These are phyloP conservation scores for Proctacanthus coquilletti DNA, from an alignment of 1,140 invertebrate genomes.

Conservation along the genomic window DNA sequence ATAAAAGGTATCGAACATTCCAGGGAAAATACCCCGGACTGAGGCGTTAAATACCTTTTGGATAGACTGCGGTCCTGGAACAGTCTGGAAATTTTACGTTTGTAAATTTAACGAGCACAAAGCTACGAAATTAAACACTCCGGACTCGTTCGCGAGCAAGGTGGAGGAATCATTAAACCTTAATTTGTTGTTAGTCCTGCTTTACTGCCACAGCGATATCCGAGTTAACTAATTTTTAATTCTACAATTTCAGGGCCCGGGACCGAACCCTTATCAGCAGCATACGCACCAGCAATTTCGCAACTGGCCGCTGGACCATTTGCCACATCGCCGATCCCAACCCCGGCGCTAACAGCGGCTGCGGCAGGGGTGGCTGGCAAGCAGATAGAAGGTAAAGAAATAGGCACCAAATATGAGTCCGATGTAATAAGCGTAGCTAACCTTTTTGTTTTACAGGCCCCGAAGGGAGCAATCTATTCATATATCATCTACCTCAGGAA, in stretches of 20 bases:
- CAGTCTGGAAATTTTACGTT: no score
- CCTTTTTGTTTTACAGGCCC: constrained; percentile 43
- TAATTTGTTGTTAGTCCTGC: no score
- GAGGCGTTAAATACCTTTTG: no score
- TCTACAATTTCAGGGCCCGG: constrained; percentile 17
- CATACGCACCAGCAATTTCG: constrained; percentile 18
- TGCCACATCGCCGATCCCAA: constrained; percentile 14
- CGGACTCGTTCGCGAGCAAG: no score
- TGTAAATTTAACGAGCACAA: no score
- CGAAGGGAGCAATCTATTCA: constrained; percentile 95
- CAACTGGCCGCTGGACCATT: constrained; percentile 19
- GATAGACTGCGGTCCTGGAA: no score
- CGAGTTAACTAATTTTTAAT: constrained; percentile 3
- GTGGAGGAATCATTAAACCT: no score
- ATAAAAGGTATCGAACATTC: no score
- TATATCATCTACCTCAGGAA: constrained; percentile 97
- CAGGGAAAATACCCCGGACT: no score
- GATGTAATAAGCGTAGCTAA: background rate
- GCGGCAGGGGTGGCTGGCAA: constrained; percentile 26
- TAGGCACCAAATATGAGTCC: no score
- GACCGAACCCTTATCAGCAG: constrained; percentile 11
- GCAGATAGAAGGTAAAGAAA: constrained; percentile 27
- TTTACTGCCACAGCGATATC: no score
- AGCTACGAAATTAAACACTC: no score
- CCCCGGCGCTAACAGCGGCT: constrained; percentile 19